Evolutionary conservation across 2,113 vertebrate genomes (phyloP), one percentile per base, ranked within the genome.

Genomic region (Tetraodon nigroviridis): DNA sequence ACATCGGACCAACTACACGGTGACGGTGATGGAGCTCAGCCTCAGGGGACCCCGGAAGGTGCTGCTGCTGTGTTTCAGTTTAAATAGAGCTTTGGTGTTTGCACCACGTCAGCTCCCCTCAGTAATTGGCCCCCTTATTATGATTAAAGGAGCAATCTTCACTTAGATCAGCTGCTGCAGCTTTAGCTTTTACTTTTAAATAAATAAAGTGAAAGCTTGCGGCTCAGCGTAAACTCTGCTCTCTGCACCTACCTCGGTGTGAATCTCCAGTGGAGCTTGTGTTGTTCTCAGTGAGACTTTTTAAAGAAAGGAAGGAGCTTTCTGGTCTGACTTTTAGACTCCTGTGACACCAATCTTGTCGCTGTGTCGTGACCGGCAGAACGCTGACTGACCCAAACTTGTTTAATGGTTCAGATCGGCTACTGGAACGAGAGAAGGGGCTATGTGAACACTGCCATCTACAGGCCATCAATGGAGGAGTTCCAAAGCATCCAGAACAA

Each of bases 361-460:
- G 11, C 32, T 12, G 32, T 8, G 7, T 10, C 12, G 32, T 37
- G 32, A 37, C 32, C 32, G 8, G 1, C 32, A 2, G 32, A 37
- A 11, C 11, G 32, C 32, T 12, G 8, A 37, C 32, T 37, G 8
- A 37, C 32, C 12, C 8, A 37, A 37, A 37, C 32, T 10, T n/a
- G 27, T 78, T 24, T 48, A 18, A 80, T 18, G 8, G 1, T 18
- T 49, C 88, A 99, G 97, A 94, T 98, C n/a, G 97, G 95, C 41
- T 92, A 92, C 74, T 99, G 97, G 97, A 98, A 93, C n/a, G 94
- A 97, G 85, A 91, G 89, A 58, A 89, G 94, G 52, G 94, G 94
- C 74, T 89, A 96, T 55, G 93, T 99, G 40, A 94, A 91, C 68
- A 90, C 92, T 5, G 92, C 92, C 0, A 76, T 91, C 0, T 94